These are phyloP conservation scores for Ophraella communa DNA, from an alignment of 2,888 invertebrate genomes.

Conservation along the genomic window DNA sequence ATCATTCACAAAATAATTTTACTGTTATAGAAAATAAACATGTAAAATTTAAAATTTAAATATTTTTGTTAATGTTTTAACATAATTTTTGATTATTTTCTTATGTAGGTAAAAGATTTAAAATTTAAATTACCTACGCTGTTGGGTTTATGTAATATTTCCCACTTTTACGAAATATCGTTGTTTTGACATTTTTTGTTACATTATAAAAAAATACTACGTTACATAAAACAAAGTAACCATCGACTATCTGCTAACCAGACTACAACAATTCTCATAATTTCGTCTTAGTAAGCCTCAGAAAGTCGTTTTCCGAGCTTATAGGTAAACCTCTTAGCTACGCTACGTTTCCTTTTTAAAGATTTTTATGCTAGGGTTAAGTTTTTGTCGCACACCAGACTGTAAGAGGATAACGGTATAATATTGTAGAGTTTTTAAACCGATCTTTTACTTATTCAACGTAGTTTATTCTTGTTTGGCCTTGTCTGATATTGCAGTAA, in stretches of 20 bases:
- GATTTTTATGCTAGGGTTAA: neutral
- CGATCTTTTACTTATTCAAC: neutral
- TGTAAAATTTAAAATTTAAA: too few species aligned
- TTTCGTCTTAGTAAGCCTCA: neutral
- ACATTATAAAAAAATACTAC: neutral
- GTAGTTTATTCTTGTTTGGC: neutral
- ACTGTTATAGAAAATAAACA: too few species aligned
- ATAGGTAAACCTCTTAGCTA: slow-evolving; percentile 26
- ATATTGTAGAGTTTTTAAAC: neutral
- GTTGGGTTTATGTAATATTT: neutral
- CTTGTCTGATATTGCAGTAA: neutral
- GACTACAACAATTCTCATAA: neutral
- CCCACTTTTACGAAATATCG: neutral
- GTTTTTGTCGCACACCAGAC: slow-evolving; percentile 1
- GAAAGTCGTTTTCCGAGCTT: slow-evolving; percentile 14
- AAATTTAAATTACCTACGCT: too few species aligned
- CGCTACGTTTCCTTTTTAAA: neutral
- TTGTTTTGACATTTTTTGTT: neutral
- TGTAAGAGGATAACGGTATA: neutral
- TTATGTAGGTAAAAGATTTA: too few species aligned
- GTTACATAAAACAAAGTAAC: neutral
- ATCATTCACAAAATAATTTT: too few species aligned
- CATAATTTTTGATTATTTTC: too few species aligned
- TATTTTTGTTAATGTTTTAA: too few species aligned
- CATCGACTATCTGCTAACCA: neutral